Evolutionary conservation across 2,113 vertebrate species (phyloP).

Genomic region (Dicerorhinus sumatrensis): DNA sequence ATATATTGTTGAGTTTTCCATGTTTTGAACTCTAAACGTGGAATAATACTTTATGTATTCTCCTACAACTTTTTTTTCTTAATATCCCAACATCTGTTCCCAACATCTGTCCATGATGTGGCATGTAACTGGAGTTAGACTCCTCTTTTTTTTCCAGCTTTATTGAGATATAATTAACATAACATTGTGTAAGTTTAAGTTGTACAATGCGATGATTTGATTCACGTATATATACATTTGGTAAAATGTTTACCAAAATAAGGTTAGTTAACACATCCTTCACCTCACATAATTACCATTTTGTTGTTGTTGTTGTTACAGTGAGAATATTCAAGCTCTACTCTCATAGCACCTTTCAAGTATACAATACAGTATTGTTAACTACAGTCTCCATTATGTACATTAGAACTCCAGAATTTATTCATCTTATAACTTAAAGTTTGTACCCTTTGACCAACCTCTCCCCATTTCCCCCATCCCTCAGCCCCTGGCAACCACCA

Average conservation of each 20-base stretch:
- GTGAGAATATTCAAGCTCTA: not conserved
- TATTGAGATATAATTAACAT: not conserved
- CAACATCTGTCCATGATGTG: not conserved
- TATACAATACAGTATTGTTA: not conserved
- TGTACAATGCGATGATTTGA: not conserved
- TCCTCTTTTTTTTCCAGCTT: not conserved
- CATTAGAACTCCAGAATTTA: not conserved
- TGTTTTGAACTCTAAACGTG: constrained; percentile 12
- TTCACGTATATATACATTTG: not conserved
- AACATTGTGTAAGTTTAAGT: not conserved
- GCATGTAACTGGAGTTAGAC: not conserved
- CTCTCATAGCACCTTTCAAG: not conserved
- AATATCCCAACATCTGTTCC: not conserved
- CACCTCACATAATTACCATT: not conserved
- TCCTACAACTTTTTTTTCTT: not conserved
- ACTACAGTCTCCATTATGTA: not conserved
- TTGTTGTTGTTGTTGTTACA: not conserved
- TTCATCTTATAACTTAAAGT: not conserved
- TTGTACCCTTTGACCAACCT: not conserved
- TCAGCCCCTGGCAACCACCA: not conserved
- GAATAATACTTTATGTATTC: not conserved
- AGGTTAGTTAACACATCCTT: not conserved
- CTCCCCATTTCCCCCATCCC: not conserved
- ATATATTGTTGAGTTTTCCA: not conserved
- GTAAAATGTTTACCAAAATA: not conserved